Evolutionary conservation across 2,113 vertebrate species (phyloP).

Genomic region (Cephalopholis sonnerati): DNA sequence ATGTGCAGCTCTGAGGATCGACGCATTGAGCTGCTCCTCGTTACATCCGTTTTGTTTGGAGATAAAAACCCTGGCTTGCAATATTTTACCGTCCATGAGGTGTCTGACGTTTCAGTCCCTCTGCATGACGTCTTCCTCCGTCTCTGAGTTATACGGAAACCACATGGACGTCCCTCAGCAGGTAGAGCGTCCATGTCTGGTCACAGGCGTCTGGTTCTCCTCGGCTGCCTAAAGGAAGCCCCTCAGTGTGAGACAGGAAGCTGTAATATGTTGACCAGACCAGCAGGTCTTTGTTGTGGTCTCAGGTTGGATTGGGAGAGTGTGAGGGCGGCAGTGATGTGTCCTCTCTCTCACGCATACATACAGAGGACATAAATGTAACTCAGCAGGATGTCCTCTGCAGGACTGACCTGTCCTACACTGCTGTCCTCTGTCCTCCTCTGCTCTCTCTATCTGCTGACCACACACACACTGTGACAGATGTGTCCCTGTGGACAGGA

Average conservation of each 20-base stretch:
- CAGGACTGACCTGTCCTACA: constrained; percentile 11
- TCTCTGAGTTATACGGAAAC: constrained; percentile 19
- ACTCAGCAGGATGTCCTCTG: background rate
- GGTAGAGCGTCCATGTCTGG: background rate
- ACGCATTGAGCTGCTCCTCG: constrained; percentile 8
- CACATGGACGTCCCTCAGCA: background rate
- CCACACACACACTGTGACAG: background rate
- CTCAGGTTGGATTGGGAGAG: constrained; percentile 57
- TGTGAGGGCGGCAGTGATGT: constrained; percentile 37
- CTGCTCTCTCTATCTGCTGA: background rate
- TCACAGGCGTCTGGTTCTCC: constrained; percentile 30
- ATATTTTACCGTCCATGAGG: constrained; percentile 2
- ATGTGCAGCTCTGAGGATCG: constrained; percentile 33
- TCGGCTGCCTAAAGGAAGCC: constrained; percentile 7
- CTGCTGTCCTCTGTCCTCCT: background rate
- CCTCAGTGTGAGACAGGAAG: constrained; percentile 23
- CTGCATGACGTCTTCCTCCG: background rate
- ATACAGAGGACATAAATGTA: background rate
- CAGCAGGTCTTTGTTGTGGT: constrained; percentile 59
- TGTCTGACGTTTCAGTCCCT: background rate
- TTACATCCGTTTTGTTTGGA: constrained; percentile 3
- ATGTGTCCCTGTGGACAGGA: background rate
- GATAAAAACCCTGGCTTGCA: background rate
- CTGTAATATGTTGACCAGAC: constrained; percentile 44
- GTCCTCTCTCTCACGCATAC: constrained; percentile 2